Evolutionary conservation across 2,113 vertebrate species (phyloP).

Genomic region (Atherinomorus stipes): DNA sequence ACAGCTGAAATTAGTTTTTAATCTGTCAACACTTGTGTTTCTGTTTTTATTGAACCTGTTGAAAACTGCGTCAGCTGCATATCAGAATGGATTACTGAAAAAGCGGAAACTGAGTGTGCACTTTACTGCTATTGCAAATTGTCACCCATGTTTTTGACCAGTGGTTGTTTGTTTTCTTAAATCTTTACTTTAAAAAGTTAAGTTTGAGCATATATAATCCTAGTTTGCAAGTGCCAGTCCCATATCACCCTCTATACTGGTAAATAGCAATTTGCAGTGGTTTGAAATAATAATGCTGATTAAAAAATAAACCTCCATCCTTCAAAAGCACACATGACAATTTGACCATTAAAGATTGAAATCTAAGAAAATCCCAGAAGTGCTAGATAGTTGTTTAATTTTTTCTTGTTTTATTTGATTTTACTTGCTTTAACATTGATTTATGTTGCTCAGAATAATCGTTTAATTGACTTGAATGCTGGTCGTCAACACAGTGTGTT

Average conservation of each 20-base stretch:
- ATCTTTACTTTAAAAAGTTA: constrained; percentile 13
- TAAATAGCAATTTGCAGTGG: constrained; percentile 30
- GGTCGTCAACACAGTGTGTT: background rate
- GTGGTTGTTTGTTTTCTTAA: background rate
- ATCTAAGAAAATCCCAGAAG: constrained; percentile 6
- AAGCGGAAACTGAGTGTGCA: constrained; percentile 3
- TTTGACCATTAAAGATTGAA: background rate
- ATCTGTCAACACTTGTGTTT: constrained; percentile 1
- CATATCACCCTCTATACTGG: constrained; percentile 7
- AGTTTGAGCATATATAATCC: background rate
- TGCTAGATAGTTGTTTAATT: constrained; percentile 7
- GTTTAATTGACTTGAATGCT: constrained; percentile 37
- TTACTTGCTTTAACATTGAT: constrained; percentile 40
- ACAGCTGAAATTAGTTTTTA: constrained; percentile 6
- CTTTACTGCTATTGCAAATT: background rate
- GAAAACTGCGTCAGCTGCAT: background rate
- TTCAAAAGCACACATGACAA: no score
- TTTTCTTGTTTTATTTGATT: background rate
- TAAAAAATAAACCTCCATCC: no score
- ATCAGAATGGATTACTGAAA: background rate
- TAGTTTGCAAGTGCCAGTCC: background rate
- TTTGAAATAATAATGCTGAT: constrained; percentile 1
- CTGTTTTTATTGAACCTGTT: background rate
- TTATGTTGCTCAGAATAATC: constrained; percentile 16
- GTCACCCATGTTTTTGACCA: background rate